Conservation (phyloP, 2,888 invertebrate genomes). For the Elysia crispata region DNA sequence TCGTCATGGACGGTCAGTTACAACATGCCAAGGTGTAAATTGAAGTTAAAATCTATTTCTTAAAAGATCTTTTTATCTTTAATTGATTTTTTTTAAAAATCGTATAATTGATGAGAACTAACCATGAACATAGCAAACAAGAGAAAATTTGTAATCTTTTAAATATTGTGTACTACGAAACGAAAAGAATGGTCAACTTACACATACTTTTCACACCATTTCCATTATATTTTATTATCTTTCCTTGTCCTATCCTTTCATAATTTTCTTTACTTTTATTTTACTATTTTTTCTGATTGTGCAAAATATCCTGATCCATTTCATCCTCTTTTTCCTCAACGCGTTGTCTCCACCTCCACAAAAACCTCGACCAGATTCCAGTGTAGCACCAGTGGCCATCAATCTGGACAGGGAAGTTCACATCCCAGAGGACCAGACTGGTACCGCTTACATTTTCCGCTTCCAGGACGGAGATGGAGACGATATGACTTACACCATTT, state of each 20-base stretch:
- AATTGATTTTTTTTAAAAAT: no score
- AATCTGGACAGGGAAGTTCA: conserved; percentile 34
- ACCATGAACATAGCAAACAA: no score
- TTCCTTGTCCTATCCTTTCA: not conserved
- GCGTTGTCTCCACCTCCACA: no score
- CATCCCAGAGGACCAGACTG: conserved; percentile 33
- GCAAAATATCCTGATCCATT: not conserved
- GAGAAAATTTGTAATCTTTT: no score
- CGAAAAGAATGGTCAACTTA: no score
- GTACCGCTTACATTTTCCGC: conserved; percentile 9
- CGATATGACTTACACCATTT: not conserved
- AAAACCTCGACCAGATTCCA: conserved; percentile 39
- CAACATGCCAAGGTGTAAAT: no score
- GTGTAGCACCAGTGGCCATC: conserved; percentile 32
- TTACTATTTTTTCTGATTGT: not conserved
- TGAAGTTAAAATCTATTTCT: no score
- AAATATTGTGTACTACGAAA: no score
- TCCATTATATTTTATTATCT: not conserved
- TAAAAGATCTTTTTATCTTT: no score
- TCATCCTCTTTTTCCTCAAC: no score
- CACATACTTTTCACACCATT: not conserved
- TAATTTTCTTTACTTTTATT: not conserved
- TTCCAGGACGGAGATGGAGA: conserved; percentile 23
- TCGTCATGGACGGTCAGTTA: conserved; percentile 10
- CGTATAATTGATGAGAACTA: no score